Base-by-base conservation (phyloP, 2,888 invertebrate genomes). In the Andrena bucephala region DNA sequence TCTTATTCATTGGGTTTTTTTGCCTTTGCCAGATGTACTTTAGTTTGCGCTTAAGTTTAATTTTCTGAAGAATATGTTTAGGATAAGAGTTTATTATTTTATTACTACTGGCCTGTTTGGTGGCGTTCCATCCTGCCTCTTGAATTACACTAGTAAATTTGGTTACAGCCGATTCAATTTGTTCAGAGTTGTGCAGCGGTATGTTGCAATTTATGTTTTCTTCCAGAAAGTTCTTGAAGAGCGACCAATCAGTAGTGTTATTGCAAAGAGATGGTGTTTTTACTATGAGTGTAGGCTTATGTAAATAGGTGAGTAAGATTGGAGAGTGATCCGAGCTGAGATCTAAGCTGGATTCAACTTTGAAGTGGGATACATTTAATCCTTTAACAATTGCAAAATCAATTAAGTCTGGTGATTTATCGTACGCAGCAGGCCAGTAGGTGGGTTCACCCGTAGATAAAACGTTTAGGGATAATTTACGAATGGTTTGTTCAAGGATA, bases 351-450 rank as follows among this genome's bases (percentile, higher is more conserved):
- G n/a, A n/a, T n/a, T 16, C 13, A 5, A 29, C 2, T 31, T 29
- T 54, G 33, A 42, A 27, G 16, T 66, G 13, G 36, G 13, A 7
- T 48, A n/a, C 54, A 8, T 54, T 42, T 1, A 68, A 2, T 3
- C 31, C 48, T 60, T 57, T 73, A 6, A 62, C 48, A 57, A 63
- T 48, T 2, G 48, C 48, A 33, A 67, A 78, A 1, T 68, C 57
- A 20, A 78, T 7, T 7, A 78, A 13, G 85, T n/a, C n/a, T n/a
- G n/a, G n/a, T n/a, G n/a, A n/a, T n/a, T n/a, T n/a, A n/a, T n/a
- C n/a, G n/a, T n/a, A n/a, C n/a, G n/a, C n/a, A n/a, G n/a, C n/a
- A n/a, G n/a, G n/a, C n/a, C n/a, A n/a, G n/a, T 20, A 20, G 0
- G 20, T 20, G 20, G 20, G 20, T 20, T 20, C 20, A 20, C 20